Conservation (phyloP, 1,140 invertebrate species). For the Nasonia longicornis region DNA sequence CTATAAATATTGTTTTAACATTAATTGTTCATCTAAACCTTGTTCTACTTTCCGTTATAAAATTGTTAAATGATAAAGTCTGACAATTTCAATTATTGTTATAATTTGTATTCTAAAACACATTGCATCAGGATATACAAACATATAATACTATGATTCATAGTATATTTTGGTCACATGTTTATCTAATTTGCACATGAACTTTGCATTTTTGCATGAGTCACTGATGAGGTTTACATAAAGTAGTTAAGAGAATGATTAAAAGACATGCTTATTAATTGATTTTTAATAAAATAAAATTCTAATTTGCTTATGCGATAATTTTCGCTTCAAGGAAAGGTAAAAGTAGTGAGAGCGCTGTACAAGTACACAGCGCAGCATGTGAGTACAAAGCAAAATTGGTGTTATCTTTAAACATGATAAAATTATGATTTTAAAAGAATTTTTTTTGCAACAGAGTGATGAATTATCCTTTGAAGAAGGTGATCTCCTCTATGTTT, state of each 20-base stretch:
- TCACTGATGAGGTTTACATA: not conserved
- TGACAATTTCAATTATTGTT: not conserved
- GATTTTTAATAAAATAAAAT: constrained; percentile 3
- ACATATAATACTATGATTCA: not conserved
- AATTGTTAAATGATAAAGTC: constrained; percentile 9
- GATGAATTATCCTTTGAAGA: constrained; percentile 74
- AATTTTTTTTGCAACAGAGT: constrained; percentile 52
- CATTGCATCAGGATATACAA: not conserved
- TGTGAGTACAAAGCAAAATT: constrained; percentile 63
- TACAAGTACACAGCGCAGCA: constrained; percentile 74
- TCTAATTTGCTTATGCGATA: constrained; percentile 39
- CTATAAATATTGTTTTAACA: constrained; percentile 14
- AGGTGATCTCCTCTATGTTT: constrained; percentile 77
- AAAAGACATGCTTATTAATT: too few relatives aligned
- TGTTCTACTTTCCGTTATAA: constrained; percentile 3
- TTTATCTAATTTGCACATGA: not conserved
- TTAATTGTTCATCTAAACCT: constrained; percentile 18
- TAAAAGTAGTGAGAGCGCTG: constrained; percentile 74
- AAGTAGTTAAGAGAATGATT: not conserved
- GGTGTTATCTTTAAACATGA: constrained; percentile 17
- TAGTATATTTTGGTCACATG: too few relatives aligned
- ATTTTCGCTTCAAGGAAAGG: constrained; percentile 69
- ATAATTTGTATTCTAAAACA: not conserved
- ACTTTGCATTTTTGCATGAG: not conserved
- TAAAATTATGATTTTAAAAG: not conserved